phyloP scores from a whole-genome alignment of 2,797 vertebrate genomes.

The Acanthiza pusilla region DNA sequence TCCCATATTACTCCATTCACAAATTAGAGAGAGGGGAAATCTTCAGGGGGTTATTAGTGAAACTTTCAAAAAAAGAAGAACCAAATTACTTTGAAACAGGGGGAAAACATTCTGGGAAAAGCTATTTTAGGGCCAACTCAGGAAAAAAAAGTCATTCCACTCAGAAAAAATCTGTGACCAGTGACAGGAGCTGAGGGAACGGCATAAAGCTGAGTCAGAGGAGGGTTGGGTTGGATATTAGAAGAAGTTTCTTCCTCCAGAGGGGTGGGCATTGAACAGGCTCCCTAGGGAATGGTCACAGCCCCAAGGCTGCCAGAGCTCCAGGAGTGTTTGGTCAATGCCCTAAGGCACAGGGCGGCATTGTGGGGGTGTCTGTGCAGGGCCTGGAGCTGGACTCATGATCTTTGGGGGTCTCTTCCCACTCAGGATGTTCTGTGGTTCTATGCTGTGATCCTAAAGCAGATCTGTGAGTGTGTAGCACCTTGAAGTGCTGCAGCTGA shows the following conservation, averaged over 20 bases:
- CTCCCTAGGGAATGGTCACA: neutral
- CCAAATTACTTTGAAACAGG: neutral
- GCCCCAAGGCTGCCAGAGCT: neutral
- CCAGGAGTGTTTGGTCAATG: accelerated
- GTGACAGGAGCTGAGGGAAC: neutral
- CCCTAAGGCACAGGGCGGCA: neutral
- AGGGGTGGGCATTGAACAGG: neutral
- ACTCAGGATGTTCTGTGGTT: neutral
- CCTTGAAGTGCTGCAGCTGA: neutral
- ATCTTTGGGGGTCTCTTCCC: neutral
- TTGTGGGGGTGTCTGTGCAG: neutral
- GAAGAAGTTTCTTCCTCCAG: neutral
- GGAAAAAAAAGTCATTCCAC: neutral
- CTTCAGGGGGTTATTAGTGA: neutral
- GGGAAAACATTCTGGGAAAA: neutral
- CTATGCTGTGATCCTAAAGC: neutral
- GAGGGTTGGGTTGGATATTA: neutral
- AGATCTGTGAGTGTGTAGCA: neutral
- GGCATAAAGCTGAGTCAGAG: neutral
- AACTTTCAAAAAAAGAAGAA: neutral
- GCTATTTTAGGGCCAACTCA: neutral
- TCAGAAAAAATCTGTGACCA: neutral
- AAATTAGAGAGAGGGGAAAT: neutral
- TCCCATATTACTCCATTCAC: neutral
- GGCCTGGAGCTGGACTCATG: accelerated